phyloP scores from a whole-genome alignment of 37 sponge, comb jelly and placozoan genomes.

The Oopsacas minuta region DNA sequence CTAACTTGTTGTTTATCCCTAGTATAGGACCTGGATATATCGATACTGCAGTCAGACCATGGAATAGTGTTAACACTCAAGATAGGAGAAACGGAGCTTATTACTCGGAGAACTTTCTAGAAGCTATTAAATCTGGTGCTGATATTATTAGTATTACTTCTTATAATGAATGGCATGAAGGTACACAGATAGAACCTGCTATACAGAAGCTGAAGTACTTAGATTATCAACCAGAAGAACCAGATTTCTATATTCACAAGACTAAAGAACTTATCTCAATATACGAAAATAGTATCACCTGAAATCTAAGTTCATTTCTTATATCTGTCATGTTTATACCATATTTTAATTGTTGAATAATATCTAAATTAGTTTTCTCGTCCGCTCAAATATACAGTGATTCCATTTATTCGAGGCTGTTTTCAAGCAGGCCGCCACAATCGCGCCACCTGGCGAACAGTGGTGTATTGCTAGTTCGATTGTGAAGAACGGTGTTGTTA shows the following conservation, averaged over 20 bases:
- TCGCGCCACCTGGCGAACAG: too few species aligned
- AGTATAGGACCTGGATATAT: conserved; percentile 79
- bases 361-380: too few species aligned
- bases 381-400: too few species aligned
- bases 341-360: too few species aligned
- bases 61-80: conserved; percentile 44
- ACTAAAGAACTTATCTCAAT: conserved; percentile 26
- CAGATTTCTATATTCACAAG: conserved; percentile 40
- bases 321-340: neutral
- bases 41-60: conserved; percentile 61
- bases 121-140: neutral
- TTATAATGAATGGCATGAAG: conserved; percentile 90
- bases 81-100: conserved; percentile 36
- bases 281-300: neutral
- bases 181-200: conserved; percentile 78
- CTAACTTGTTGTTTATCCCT: conserved; percentile 57
- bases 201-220: conserved; percentile 33
- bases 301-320: neutral
- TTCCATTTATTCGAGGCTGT: too few species aligned
- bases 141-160: conserved; percentile 62
- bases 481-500: too few species aligned
- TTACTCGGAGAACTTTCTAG: conserved; percentile 39
- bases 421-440: too few species aligned
- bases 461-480: too few species aligned
- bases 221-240: conserved; percentile 39